These are phyloP conservation scores for Rhynchonycteris naso DNA, from an alignment of 2,797 vertebrate species.

Conservation along the genomic window DNA sequence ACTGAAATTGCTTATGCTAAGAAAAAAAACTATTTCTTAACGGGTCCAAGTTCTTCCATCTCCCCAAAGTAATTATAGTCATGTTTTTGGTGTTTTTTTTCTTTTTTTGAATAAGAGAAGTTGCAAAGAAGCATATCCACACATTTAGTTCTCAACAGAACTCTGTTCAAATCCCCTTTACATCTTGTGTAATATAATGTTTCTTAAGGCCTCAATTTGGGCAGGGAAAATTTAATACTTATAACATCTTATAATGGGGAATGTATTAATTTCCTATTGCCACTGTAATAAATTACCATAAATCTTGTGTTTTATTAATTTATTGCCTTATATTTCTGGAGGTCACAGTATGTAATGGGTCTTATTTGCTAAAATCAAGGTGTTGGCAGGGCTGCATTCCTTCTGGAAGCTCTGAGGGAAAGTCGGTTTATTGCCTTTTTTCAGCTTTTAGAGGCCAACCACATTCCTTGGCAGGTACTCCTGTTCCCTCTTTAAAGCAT, in stretches of 20 bases:
- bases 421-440: background rate
- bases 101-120: background rate
- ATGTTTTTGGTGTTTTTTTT: too few relatives aligned
- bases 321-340: background rate
- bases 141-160: background rate
- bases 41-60: background rate
- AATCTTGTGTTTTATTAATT: background rate
- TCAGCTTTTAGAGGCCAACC: background rate
- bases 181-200: background rate
- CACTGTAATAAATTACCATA: background rate
- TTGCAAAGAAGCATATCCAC: background rate
- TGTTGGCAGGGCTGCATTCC: background rate
- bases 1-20: conserved; percentile 14
- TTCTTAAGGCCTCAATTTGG: background rate
- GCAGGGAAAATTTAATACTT: background rate
- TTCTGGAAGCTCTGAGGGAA: background rate
- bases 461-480: background rate
- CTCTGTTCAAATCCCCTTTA: background rate
- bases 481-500: background rate
- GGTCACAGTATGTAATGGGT: background rate
- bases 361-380: background rate
- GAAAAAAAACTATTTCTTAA: background rate
- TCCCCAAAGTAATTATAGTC: background rate
- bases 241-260: background rate
- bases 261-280: background rate